Evolutionary conservation across 92 coral and sea anemone species (phyloP).

Genomic region (Phymanthus crucifer): DNA sequence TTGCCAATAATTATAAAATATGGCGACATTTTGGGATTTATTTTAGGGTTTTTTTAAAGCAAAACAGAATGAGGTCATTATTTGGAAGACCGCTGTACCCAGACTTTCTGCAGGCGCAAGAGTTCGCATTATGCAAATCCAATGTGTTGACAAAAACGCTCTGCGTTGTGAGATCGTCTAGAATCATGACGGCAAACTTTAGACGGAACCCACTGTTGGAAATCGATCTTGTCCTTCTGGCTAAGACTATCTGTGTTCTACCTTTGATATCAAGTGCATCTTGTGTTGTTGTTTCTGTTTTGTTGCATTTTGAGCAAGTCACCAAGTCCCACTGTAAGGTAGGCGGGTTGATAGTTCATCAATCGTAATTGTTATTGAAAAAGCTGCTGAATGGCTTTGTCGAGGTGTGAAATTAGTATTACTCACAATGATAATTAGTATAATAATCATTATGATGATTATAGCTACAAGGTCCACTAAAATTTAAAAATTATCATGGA

Average conservation of each 20-base stretch:
- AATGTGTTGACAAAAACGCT: no score
- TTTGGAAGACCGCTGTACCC: not conserved
- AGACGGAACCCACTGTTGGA: slow-evolving; percentile 28
- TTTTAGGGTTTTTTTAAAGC: not conserved
- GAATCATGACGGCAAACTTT: no score
- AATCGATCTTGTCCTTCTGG: not conserved
- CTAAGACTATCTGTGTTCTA: slow-evolving; percentile 12
- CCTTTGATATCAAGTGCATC: slow-evolving; percentile 63
- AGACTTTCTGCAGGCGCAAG: not conserved
- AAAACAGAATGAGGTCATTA: not conserved
- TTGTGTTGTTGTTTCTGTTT: slow-evolving; percentile 70
- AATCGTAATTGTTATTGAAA: not conserved
- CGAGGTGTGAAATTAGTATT: no score
- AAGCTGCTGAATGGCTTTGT: no score
- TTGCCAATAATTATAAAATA: not conserved
- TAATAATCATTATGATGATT: no score
- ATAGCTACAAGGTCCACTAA: no score
- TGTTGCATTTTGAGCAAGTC: slow-evolving; percentile 69
- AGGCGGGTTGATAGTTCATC: not conserved
- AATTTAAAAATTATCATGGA: no score
- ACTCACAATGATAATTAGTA: no score
- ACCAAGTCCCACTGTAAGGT: slow-evolving; percentile 84
- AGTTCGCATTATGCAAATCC: no score
- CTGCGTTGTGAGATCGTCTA: no score
- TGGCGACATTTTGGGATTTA: not conserved